Evolutionary conservation across 2,113 vertebrate species (phyloP).

Genomic region (Patagioenas fasciata): DNA sequence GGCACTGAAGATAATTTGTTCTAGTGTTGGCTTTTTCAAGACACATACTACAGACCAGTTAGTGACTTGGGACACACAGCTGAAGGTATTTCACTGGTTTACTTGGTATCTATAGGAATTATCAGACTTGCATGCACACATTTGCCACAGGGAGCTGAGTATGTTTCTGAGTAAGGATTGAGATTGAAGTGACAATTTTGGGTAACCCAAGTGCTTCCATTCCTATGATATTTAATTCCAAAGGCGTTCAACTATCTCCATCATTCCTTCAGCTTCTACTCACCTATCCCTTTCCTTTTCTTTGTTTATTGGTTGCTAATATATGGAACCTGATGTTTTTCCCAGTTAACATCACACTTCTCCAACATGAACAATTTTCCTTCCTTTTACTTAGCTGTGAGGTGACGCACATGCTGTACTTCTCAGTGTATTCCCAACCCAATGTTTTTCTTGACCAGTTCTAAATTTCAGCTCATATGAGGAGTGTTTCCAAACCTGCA

Average conservation of each 20-base stretch:
- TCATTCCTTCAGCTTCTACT: neutral
- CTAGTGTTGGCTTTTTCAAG: neutral
- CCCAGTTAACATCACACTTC: neutral
- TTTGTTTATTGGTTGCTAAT: neutral
- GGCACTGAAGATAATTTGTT: neutral
- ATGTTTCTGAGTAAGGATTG: neutral
- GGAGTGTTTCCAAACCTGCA: neutral
- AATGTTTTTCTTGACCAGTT: neutral
- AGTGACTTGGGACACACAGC: neutral
- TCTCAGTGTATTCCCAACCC: neutral
- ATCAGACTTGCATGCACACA: neutral
- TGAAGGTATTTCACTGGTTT: neutral
- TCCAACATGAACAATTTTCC: neutral
- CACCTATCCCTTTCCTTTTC: neutral
- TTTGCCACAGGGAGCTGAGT: neutral
- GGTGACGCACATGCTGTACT: neutral
- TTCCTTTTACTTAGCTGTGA: neutral
- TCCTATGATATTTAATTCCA: neutral
- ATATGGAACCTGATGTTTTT: neutral
- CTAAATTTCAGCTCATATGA: accelerated
- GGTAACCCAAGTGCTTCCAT: accelerated
- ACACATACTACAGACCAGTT: accelerated
- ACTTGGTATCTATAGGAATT: neutral
- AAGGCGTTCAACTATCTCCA: neutral
- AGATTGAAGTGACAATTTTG: neutral